phyloP scores from a whole-genome alignment of 2,888 invertebrate genomes.

The Creontiades dilutus region DNA sequence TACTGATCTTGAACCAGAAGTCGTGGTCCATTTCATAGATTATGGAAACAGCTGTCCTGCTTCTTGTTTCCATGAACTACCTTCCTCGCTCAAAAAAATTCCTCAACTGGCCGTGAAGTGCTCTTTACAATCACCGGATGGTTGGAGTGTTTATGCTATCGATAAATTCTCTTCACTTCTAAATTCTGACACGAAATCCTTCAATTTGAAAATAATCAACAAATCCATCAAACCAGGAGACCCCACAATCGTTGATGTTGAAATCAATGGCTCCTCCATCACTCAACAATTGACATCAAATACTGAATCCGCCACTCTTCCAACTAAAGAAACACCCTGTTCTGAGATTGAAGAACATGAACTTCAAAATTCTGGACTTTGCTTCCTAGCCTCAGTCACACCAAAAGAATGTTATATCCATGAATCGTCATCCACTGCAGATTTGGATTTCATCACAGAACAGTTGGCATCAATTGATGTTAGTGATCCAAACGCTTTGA shows the following conservation, averaged over 20 bases:
- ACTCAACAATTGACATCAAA: conserved; percentile 9
- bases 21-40: conserved; percentile 77
- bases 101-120: conserved; percentile 84
- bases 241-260: conserved; percentile 59
- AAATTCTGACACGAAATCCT: not conserved
- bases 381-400: not conserved
- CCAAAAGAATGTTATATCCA: conserved; percentile 14
- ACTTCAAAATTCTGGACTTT: not conserved
- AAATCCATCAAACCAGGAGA: conserved; percentile 35
- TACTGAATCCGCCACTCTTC: not conserved
- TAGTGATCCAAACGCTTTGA: not conserved
- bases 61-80: conserved; percentile 78
- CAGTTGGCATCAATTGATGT: conserved; percentile 28
- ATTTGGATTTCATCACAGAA: not conserved
- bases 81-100: conserved; percentile 82
- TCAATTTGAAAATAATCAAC: conserved; percentile 56
- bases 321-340: not conserved
- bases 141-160: conserved; percentile 63
- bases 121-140: conserved; percentile 78
- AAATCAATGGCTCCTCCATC: conserved; percentile 47
- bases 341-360: not conserved
- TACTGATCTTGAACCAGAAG: conserved; percentile 73
- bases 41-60: conserved; percentile 76
- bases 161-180: conserved; percentile 43
- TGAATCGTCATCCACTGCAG: not conserved